These are phyloP conservation scores for Caligus rogercresseyi DNA, from an alignment of 1,140 invertebrate species.

Conservation along the genomic window DNA sequence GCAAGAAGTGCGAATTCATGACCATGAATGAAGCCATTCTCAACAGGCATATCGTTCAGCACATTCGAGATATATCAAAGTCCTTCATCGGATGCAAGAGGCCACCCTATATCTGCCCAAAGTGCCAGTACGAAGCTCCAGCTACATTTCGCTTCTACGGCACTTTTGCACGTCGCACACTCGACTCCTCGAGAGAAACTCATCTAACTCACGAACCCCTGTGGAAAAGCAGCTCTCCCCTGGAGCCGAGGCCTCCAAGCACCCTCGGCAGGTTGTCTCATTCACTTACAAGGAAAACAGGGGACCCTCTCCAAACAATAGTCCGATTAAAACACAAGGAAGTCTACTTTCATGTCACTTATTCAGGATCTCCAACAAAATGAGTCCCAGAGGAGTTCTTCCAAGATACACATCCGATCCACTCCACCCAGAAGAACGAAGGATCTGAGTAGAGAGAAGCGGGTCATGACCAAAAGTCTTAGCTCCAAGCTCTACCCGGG, in stretches of 20 bases:
- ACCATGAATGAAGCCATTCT: neutral
- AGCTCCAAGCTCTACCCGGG: neutral
- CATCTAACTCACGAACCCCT: neutral
- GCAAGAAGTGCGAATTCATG: neutral
- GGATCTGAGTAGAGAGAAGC: neutral
- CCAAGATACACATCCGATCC: too few species aligned
- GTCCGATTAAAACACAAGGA: neutral
- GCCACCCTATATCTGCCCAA: constrained; percentile 10
- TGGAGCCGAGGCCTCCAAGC: neutral
- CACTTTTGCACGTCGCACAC: neutral
- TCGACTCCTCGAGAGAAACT: too few species aligned
- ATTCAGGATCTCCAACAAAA: too few species aligned
- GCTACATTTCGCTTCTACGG: neutral
- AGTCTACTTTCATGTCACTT: neutral
- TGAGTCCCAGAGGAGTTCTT: too few species aligned
- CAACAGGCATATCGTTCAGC: neutral
- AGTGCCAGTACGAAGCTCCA: constrained; percentile 5
- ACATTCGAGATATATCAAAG: neutral
- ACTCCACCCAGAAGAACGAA: too few species aligned
- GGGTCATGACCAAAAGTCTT: neutral
- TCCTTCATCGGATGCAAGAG: neutral
- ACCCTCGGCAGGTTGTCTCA: neutral
- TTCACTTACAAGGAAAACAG: neutral
- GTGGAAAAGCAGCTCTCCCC: neutral
- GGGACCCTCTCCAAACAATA: neutral